Conservation (phyloP, 2,888 invertebrate species). For the Pecten maximus region DNA sequence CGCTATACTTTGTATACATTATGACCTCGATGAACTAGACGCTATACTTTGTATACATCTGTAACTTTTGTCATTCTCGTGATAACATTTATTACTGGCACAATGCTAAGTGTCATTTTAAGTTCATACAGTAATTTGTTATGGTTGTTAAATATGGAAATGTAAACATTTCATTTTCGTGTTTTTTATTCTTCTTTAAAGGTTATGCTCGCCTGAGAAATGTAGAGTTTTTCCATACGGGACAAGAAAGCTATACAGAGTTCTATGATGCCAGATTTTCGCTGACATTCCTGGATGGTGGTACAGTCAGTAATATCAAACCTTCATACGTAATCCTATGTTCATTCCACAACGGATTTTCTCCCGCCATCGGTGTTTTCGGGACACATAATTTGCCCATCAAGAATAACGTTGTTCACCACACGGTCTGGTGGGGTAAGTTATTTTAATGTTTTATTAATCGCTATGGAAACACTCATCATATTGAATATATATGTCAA, state of each 20-base stretch:
- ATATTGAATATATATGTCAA: no score
- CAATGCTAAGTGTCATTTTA: no score
- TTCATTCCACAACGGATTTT: constrained; percentile 75
- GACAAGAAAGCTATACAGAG: constrained; percentile 74
- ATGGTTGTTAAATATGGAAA: no score
- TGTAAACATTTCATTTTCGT: constrained; percentile 11
- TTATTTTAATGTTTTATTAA: neutral
- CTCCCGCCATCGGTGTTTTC: constrained; percentile 75
- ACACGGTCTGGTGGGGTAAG: constrained; percentile 72
- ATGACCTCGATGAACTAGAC: no score
- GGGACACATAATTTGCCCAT: constrained; percentile 68
- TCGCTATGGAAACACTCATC: no score
- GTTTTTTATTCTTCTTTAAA: constrained; percentile 48
- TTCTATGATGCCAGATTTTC: constrained; percentile 75
- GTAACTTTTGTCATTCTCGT: no score
- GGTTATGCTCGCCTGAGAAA: constrained; percentile 76
- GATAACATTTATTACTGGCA: no score
- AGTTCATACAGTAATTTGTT: neutral
- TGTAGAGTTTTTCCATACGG: constrained; percentile 75
- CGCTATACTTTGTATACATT: no score
- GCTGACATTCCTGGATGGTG: constrained; percentile 70
- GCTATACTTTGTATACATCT: no score
- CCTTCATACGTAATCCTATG: constrained; percentile 71
- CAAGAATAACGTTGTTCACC: constrained; percentile 75
- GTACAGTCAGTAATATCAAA: constrained; percentile 62